Conservation (phyloP, 2,113 vertebrate species). For the Microtus ochrogaster region DNA sequence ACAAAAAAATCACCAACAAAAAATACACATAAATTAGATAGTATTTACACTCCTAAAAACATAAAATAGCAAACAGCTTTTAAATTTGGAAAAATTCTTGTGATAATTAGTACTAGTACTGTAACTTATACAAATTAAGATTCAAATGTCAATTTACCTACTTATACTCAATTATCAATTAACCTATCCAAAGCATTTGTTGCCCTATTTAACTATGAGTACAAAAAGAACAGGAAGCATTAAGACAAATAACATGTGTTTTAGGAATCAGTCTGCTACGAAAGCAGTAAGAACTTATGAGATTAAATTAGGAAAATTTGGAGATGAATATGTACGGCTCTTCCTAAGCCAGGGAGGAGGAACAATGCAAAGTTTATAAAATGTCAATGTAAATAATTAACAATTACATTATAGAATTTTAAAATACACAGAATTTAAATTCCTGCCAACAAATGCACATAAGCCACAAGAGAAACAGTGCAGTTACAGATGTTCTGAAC, state of each 20-base stretch:
- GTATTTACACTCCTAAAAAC: slow-evolving; percentile 35
- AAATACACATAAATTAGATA: not conserved
- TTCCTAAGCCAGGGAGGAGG: not conserved
- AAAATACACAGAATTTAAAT: slow-evolving; percentile 29
- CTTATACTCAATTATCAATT: slow-evolving; percentile 49
- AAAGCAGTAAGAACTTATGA: slow-evolving; percentile 22
- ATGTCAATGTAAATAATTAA: slow-evolving; percentile 34
- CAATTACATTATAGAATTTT: not conserved
- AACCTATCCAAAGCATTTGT: not conserved
- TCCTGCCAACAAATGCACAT: not conserved
- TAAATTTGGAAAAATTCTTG: slow-evolving; percentile 55
- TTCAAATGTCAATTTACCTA: not conserved
- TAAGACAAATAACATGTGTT: not conserved
- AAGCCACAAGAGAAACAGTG: slow-evolving; percentile 27
- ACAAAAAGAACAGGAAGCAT: not conserved
- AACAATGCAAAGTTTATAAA: not conserved
- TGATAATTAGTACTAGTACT: not conserved
- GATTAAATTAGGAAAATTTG: not conserved
- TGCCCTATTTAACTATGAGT: slow-evolving; percentile 10
- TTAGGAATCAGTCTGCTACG: not conserved
- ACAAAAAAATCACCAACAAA: not conserved
- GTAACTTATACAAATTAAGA: slow-evolving; percentile 41
- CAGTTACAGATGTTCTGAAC: not conserved
- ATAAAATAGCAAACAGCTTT: slow-evolving; percentile 43
- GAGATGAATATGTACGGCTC: not conserved